Evolutionary conservation across 2,888 invertebrate genomes (phyloP), one percentile per base, ranked within the genome.

Genomic region (Ephialtes manifestator): DNA sequence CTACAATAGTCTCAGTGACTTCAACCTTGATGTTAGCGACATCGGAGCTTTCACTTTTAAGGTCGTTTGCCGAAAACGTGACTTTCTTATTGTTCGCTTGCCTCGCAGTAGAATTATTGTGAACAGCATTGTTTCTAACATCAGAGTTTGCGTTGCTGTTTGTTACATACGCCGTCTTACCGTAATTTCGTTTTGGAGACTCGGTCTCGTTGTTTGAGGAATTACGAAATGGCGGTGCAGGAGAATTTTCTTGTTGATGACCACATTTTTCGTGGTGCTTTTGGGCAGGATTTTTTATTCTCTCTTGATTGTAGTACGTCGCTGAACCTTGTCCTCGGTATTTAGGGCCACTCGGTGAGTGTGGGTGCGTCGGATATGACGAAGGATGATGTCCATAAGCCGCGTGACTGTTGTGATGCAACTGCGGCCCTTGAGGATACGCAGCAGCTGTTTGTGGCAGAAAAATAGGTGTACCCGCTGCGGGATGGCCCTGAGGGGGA

Each of bases 301-400:
- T 88, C 82, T 80, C 89, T 86, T 85, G 92, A 91, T 95, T 95
- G 90, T 95, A 95, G 88, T 94, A 95, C 75, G 20, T 89, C 81
- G 81, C 90, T 46, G 85, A 86, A 24, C 83, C 81, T 10, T 81
- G 89, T 79, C 91, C 92, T 43, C 89, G 90, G 67, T 89, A 90
- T 95, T 92, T 95, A 94, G 90, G 95, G 94, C 88, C 95, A 95
- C 24, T 95, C 94, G 67, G 93, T 89, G 55, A 94, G 90, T 71
- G 94, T 80, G 87, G 92, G 85, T 89, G 91, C 2, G 94, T 94
- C 74, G 94, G 90, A 15, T 94, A 87, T 93, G 89, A n/a, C 92
- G 94, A 7, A 93, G 13, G 93, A 93, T 65, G 86, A 71, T 39
- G 88, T 74, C 81, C 86, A 86, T 63, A 90, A 70, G 89, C 86